phyloP scores from a whole-genome alignment of 2,113 vertebrate genomes.

The Ceyx melanurus region DNA sequence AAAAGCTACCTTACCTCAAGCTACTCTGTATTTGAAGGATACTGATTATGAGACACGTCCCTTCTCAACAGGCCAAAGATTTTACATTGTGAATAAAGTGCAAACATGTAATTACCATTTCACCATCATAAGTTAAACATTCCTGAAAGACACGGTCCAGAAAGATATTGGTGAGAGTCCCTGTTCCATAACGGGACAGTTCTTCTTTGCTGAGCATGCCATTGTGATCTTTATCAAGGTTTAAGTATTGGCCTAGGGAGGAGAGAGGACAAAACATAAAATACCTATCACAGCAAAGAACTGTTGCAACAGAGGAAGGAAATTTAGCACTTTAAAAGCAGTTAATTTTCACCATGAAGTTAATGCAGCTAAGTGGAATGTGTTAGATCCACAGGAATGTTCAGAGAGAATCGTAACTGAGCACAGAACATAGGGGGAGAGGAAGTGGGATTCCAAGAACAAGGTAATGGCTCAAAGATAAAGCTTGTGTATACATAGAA shows the following conservation, averaged over 20 bases:
- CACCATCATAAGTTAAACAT: constrained; percentile 95
- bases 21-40: not conserved
- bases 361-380: not conserved
- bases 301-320: not conserved
- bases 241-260: constrained; percentile 91
- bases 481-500: not conserved
- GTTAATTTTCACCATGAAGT: not conserved
- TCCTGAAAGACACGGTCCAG: constrained; percentile 96
- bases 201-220: constrained; percentile 99
- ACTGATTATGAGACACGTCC: not conserved
- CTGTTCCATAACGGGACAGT: constrained; percentile 94
- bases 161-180: constrained; percentile 93
- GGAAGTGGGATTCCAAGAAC: rapidly evolving
- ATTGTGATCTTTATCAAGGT: constrained; percentile 97
- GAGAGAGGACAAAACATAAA: not conserved
- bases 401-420: not conserved
- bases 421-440: not conserved
- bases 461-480: not conserved
- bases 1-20: not conserved
- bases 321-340: not conserved
- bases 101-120: constrained; percentile 84
- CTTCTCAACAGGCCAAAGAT: not conserved
- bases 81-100: not conserved
- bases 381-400: not conserved
- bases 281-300: not conserved